phyloP scores from a whole-genome alignment of 1,140 invertebrate genomes.

The Arctopsyche grandis region DNA sequence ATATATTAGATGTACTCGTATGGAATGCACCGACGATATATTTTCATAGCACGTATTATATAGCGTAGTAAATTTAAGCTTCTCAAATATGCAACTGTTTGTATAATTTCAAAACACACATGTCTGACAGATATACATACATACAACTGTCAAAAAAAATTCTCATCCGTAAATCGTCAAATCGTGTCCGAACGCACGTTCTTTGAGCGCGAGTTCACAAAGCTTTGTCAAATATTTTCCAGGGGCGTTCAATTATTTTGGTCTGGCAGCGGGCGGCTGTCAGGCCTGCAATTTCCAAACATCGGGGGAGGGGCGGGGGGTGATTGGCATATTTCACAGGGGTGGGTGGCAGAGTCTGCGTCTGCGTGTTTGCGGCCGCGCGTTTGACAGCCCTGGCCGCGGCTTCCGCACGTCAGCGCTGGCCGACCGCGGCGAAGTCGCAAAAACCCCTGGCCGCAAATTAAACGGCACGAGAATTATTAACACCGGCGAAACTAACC shows the following conservation, averaged over 20 bases:
- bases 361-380: conserved; percentile 30
- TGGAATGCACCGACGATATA: too few species aligned
- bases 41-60: too few species aligned
- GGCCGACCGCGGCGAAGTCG: not conserved
- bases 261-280: not conserved
- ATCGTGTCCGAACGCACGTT: not conserved
- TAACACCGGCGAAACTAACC: not conserved
- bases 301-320: too few species aligned
- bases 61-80: too few species aligned
- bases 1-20: too few species aligned
- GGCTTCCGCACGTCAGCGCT: too few species aligned
- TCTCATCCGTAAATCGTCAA: too few species aligned
- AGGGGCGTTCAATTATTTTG: conserved; percentile 22
- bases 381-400: conserved; percentile 16
- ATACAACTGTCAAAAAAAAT: too few species aligned
- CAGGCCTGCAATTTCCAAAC: conserved; percentile 17
- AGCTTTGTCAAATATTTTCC: conserved; percentile 26
- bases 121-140: too few species aligned
- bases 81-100: too few species aligned
- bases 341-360: not conserved
- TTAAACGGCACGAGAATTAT: not conserved
- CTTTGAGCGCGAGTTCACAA: conserved; percentile 13
- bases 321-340: conserved; percentile 48
- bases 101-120: too few species aligned
- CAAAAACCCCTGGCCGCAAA: not conserved